phyloP scores from a whole-genome alignment of 2,888 invertebrate species.

The Cephus rjabovi region DNA sequence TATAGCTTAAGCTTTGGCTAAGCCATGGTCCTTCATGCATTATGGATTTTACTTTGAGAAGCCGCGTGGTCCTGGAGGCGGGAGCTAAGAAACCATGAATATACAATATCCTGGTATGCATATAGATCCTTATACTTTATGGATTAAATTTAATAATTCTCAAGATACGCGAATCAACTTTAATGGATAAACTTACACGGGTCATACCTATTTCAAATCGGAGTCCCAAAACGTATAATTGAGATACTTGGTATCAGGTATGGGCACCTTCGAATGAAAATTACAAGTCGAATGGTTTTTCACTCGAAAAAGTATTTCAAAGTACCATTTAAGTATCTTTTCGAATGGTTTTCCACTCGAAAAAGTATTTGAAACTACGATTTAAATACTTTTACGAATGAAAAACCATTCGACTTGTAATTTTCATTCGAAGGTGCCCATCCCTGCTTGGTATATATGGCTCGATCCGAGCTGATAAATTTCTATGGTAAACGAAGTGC shows the following conservation, averaged over 20 bases:
- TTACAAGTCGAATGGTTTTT: too few species aligned
- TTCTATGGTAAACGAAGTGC: too few species aligned
- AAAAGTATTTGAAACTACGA: too few species aligned
- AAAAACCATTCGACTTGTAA: too few species aligned
- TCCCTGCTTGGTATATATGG: too few species aligned
- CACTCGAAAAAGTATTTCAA: too few species aligned
- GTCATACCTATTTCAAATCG: neutral
- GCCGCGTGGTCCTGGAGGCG: conserved; percentile 41
- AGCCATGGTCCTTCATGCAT: conserved; percentile 63
- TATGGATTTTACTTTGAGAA: conserved; percentile 64
- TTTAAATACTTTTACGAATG: too few species aligned
- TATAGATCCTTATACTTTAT: conserved; percentile 53
- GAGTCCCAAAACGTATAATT: neutral
- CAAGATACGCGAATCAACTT: conserved; percentile 2
- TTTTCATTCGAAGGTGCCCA: too few species aligned
- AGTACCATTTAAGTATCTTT: too few species aligned
- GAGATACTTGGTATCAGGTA: neutral
- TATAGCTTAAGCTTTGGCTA: conserved; percentile 56
- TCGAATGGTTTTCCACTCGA: too few species aligned
- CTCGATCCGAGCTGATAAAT: neutral
- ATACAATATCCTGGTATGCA: conserved; percentile 63
- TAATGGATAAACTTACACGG: neutral
- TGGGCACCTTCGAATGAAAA: too few species aligned
- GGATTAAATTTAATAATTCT: conserved; percentile 60
- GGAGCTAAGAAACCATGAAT: conserved; percentile 65